phyloP scores from a whole-genome alignment of 2,113 vertebrate genomes.

The Chelonoidis abingdonii region DNA sequence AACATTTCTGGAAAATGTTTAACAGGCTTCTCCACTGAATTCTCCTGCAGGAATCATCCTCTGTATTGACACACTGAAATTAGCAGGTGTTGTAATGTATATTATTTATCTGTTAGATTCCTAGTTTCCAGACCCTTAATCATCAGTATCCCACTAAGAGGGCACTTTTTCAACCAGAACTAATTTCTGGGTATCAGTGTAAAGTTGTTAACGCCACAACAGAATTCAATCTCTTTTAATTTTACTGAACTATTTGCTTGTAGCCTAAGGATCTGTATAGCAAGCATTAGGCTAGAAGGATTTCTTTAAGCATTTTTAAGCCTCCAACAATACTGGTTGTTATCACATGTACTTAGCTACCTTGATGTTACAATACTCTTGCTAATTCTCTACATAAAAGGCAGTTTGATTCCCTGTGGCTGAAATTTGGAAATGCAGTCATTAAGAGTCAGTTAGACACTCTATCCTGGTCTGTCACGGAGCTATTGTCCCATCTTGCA shows the following conservation, averaged over 20 bases:
- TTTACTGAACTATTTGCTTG: fast-evolving
- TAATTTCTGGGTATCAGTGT: neutral
- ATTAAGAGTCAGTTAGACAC: neutral
- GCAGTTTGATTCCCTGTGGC: neutral
- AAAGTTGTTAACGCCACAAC: neutral
- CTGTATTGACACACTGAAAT: neutral
- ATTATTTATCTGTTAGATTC: neutral
- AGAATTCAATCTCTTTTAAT: neutral
- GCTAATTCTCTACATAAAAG: neutral
- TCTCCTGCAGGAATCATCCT: neutral
- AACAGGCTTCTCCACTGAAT: neutral
- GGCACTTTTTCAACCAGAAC: neutral
- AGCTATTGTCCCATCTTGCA: neutral
- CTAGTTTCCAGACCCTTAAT: neutral
- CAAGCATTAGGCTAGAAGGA: neutral
- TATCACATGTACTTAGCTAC: neutral
- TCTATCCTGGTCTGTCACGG: neutral
- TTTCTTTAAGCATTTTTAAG: neutral
- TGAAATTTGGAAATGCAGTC: neutral
- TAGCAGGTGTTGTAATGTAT: fast-evolving
- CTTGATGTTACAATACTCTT: neutral
- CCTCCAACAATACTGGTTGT: neutral
- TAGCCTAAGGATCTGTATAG: neutral
- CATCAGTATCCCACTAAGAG: neutral
- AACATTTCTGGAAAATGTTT: neutral